Percentiles rank a stretch among this genome's conserved stretches.
phyloP scores from a whole-genome alignment of 2,888 invertebrate species.

The Rugalucina vietnamica region DNA sequence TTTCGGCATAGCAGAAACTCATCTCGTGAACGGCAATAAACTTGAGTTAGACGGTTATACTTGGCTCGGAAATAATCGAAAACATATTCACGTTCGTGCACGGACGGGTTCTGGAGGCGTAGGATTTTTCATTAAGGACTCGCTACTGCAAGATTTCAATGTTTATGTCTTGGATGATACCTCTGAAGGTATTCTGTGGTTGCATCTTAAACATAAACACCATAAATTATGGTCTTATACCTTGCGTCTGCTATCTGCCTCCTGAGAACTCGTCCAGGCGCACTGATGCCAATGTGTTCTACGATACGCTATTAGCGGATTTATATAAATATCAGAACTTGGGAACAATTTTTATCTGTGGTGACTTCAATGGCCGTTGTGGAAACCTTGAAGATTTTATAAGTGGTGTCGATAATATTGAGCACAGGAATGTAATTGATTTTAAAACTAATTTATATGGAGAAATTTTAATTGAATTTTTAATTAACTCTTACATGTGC shows the following conservation, averaged over 20 bases:
- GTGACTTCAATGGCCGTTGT: conserved; percentile 33
- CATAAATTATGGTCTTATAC: too few species aligned
- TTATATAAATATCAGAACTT: conserved; percentile 1
- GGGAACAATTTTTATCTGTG: conserved; percentile 2
- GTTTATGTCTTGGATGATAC: not conserved
- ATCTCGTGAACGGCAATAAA: not conserved
- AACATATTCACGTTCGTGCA: conserved; percentile 5
- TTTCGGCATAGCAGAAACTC: not conserved
- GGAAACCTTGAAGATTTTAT: conserved; percentile 16
- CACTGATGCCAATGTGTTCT: not conserved
- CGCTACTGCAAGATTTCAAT: not conserved
- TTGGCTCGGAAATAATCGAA: conserved; percentile 7
- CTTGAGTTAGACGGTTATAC: not conserved
- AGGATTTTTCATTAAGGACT: not conserved
- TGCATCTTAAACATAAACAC: not conserved
- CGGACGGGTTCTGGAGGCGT: not conserved
- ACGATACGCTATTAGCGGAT: conserved; percentile 1
- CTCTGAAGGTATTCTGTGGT: not conserved
- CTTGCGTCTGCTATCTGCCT: too few species aligned
- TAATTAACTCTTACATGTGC: not conserved
- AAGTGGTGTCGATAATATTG: not conserved
- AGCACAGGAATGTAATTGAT: conserved; percentile 12
- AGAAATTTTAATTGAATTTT: conserved; percentile 11
- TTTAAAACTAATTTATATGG: conserved; percentile 13
- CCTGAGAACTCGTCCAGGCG: conserved; percentile 26